A percentile compares a stretch with the other conserved stretches of the same genome.
Conservation (phyloP, 2,797 vertebrate genomes). For the Enteromius mattozi region DNA sequence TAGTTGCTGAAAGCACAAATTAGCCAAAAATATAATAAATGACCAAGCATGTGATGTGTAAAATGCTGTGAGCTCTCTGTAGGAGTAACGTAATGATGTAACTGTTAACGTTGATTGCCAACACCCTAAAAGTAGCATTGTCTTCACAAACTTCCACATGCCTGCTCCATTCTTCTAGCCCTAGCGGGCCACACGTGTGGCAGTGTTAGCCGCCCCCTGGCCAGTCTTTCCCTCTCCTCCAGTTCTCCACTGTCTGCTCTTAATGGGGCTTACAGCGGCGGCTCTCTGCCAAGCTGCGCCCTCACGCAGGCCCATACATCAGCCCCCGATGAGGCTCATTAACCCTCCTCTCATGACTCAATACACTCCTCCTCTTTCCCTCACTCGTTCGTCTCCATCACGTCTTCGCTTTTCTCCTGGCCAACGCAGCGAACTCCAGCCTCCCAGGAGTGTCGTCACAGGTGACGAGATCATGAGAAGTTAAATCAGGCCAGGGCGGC, state of each 20-base stretch:
- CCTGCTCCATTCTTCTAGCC: not conserved
- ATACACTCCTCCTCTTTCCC: conserved; percentile 44
- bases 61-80: not conserved
- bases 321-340: conserved; percentile 63
- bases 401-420: conserved; percentile 43
- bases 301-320: conserved; percentile 54
- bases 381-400: conserved; percentile 31
- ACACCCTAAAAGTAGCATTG: conserved; percentile 9
- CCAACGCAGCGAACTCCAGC: conserved; percentile 13
- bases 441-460: conserved; percentile 30
- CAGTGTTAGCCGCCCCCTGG: conserved; percentile 15
- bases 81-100: not conserved
- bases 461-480: conserved; percentile 27
- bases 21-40: not conserved
- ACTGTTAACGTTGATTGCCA: not conserved
- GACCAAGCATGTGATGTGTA: not conserved
- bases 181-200: conserved; percentile 5
- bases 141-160: not conserved
- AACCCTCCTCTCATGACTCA: conserved; percentile 59
- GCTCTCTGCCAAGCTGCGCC: conserved; percentile 51
- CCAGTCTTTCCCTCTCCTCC: conserved; percentile 4
- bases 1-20: not conserved
- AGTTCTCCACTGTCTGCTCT: conserved; percentile 59
- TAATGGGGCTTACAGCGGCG: conserved; percentile 65
- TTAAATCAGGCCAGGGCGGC: conserved; percentile 3